Conservation (phyloP, 2,113 vertebrate genomes). For the Grammomys surdaster region DNA sequence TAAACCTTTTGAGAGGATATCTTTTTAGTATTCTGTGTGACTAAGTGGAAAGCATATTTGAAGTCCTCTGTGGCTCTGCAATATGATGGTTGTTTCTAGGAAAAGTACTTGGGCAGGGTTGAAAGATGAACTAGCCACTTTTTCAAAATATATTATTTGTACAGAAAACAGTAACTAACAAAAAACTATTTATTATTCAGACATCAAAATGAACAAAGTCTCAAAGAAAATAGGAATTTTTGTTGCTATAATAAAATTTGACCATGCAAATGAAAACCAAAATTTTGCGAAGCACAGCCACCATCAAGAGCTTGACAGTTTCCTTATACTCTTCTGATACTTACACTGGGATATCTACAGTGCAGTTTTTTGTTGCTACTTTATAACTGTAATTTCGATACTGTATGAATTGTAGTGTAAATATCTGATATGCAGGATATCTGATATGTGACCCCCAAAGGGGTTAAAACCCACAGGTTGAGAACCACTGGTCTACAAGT, state of each 20-base stretch:
- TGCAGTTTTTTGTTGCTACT: background rate
- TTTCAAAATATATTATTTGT: background rate
- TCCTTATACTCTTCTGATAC: background rate
- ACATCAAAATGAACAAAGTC: background rate
- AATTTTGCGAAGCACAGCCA: background rate
- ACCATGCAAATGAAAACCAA: background rate
- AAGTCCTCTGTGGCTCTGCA: background rate
- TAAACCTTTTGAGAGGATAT: background rate
- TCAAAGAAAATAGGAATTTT: background rate
- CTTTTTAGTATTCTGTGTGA: background rate
- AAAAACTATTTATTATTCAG: background rate
- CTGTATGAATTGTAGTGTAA: background rate
- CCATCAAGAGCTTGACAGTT: background rate
- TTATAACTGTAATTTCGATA: background rate
- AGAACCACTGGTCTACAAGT: background rate
- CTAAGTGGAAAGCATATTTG: background rate
- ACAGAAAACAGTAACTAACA: background rate
- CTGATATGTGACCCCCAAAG: background rate
- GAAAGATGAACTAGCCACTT: background rate
- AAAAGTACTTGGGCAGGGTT: background rate
- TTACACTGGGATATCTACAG: background rate
- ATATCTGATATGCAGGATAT: background rate
- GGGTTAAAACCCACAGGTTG: background rate
- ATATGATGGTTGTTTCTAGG: background rate
- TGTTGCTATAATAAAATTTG: conserved; percentile 6